Conservation (phyloP, 2,888 invertebrate species). For the Synanthedon tipuliformis region DNA sequence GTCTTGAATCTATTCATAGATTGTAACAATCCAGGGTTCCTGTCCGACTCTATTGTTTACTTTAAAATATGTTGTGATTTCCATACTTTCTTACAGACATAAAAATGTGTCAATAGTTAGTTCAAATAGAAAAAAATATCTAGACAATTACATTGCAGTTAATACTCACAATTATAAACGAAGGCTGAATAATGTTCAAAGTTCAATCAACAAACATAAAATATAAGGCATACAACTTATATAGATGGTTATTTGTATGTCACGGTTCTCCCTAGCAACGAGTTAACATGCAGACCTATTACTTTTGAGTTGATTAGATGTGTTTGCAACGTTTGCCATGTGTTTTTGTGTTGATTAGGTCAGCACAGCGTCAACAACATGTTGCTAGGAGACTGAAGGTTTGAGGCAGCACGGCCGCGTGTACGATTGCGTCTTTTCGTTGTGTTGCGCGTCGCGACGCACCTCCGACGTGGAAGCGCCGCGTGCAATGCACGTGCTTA, state of each 20-base stretch:
- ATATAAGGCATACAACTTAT: not conserved
- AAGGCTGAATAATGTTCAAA: slow-evolving; percentile 13
- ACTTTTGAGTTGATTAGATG: slow-evolving; percentile 18
- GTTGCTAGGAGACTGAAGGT: slow-evolving; percentile 65
- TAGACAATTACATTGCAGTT: not conserved
- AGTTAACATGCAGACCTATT: slow-evolving; percentile 14
- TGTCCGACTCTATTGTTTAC: not conserved
- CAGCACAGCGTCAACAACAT: slow-evolving; percentile 63
- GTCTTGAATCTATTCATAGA: slow-evolving; percentile 38
- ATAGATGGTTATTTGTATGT: slow-evolving; percentile 14
- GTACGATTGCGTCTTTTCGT: slow-evolving; percentile 17
- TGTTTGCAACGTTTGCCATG: slow-evolving; percentile 61
- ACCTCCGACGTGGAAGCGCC: slow-evolving; percentile 55
- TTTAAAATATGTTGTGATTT: too few species aligned
- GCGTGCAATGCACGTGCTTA: slow-evolving; percentile 55
- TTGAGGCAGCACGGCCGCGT: slow-evolving; percentile 32
- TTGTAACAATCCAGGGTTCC: slow-evolving; percentile 3
- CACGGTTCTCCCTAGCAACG: slow-evolving; percentile 47
- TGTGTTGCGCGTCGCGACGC: slow-evolving; percentile 27
- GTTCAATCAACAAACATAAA: slow-evolving; percentile 15
- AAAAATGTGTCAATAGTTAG: too few species aligned
- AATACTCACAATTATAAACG: slow-evolving; percentile 19
- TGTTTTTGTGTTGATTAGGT: slow-evolving; percentile 64
- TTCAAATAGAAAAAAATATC: too few species aligned
- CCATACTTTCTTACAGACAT: too few species aligned